A percentile compares a stretch with the other conserved stretches of the same genome.
phyloP scores from a whole-genome alignment of 64 coral and sea anemone genomes.

The Hydrozoanthus tunicans region DNA sequence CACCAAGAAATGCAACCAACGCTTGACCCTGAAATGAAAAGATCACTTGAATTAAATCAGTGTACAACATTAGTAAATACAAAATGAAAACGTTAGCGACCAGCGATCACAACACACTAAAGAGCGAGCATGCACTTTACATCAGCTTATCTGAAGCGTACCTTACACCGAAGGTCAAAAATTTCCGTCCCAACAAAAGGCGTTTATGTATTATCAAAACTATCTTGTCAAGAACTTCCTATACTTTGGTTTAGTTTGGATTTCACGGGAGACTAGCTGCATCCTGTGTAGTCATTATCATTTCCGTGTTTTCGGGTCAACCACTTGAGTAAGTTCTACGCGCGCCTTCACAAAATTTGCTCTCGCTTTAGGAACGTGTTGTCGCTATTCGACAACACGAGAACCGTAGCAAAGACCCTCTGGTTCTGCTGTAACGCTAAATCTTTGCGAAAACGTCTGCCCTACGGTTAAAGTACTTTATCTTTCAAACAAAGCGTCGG shows the following conservation, averaged over 20 bases:
- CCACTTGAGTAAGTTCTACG: background rate
- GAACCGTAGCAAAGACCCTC: background rate
- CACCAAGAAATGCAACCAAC: conserved; percentile 45
- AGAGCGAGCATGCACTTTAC: background rate
- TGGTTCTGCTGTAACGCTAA: background rate
- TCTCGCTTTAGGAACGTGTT: background rate
- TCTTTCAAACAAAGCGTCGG: background rate
- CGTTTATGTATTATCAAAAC: conserved; percentile 10
- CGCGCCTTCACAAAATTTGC: conserved; percentile 1
- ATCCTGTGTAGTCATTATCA: conserved; percentile 44
- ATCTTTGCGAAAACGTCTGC: background rate
- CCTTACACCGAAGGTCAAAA: background rate
- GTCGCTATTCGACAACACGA: background rate
- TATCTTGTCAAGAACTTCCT: background rate
- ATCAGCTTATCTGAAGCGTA: conserved; percentile 20
- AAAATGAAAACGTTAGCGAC: conserved; percentile 44
- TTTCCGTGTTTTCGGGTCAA: conserved; percentile 48
- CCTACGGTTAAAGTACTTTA: conserved; percentile 11
- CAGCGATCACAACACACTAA: background rate
- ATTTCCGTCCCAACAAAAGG: background rate
- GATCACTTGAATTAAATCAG: conserved; percentile 63
- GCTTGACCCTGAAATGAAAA: conserved; percentile 65
- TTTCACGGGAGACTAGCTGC: conserved; percentile 32
- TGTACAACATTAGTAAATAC: conserved; percentile 48
- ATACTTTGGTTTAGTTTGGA: background rate